These are phyloP conservation scores for Sardina pilchardus DNA, from an alignment of 2,113 vertebrate genomes.

Conservation along the genomic window DNA sequence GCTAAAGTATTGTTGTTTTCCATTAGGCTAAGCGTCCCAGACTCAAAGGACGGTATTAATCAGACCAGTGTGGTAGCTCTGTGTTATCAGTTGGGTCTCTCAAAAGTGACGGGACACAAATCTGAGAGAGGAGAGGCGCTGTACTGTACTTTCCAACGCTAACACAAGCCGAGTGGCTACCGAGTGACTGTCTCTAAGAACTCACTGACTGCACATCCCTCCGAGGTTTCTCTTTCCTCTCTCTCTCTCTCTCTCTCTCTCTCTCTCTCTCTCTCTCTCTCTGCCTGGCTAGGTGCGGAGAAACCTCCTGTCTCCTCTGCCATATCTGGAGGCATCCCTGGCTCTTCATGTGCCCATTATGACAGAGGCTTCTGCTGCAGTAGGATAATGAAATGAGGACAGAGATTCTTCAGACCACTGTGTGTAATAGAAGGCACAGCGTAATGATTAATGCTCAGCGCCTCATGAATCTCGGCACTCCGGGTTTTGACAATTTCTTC, in stretches of 20 bases:
- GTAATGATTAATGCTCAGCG: neutral
- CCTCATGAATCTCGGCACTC: neutral
- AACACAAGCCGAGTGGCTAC: neutral
- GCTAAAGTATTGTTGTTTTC: no score
- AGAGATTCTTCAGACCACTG: neutral
- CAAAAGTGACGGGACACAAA: neutral
- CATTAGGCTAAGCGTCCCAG: no score
- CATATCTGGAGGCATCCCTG: neutral
- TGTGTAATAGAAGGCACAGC: neutral
- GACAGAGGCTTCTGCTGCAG: neutral
- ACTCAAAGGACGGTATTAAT: neutral
- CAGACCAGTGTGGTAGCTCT: neutral
- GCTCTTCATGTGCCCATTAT: slow-evolving; percentile 3
- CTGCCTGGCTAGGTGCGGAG: neutral
- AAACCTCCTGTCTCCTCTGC: neutral
- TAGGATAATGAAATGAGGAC: neutral
- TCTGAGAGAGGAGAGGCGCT: neutral
- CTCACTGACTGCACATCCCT: neutral
- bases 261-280: neutral
- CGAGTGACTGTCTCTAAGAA: neutral
- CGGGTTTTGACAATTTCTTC: slow-evolving; percentile 5
- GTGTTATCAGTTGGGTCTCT: neutral
- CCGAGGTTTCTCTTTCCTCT: neutral
- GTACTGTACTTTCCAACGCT: neutral
- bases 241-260: no score